phyloP scores from a whole-genome alignment of 1,140 invertebrate genomes.

The Drosophila auraria region DNA sequence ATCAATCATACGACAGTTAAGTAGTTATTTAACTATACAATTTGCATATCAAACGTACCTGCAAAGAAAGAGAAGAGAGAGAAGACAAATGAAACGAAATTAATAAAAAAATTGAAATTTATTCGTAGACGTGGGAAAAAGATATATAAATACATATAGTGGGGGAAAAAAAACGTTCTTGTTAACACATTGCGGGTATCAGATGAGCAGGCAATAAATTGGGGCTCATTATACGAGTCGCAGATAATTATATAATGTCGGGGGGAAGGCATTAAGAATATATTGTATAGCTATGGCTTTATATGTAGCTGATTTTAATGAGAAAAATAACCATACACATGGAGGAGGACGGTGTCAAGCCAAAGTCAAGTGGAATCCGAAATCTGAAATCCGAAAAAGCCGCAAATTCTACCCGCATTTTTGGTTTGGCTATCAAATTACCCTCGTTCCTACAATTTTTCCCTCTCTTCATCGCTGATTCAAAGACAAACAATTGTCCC shows the following conservation, averaged over 20 bases:
- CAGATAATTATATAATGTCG: slow-evolving; percentile 53
- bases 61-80: slow-evolving; percentile 31
- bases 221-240: slow-evolving; percentile 25
- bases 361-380: slow-evolving; percentile 42
- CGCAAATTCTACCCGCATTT: slow-evolving; percentile 68
- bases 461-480: neutral
- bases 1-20: slow-evolving; percentile 65
- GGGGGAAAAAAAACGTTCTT: slow-evolving; percentile 26
- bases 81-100: slow-evolving; percentile 51
- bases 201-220: slow-evolving; percentile 54
- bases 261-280: slow-evolving; percentile 27
- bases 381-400: slow-evolving; percentile 55
- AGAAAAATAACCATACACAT: slow-evolving; percentile 17
- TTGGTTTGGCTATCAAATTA: slow-evolving; percentile 71
- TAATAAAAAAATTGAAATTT: slow-evolving; percentile 54
- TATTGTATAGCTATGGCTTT: slow-evolving; percentile 17
- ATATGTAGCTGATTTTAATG: slow-evolving; percentile 45
- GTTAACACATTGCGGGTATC: slow-evolving; percentile 50
- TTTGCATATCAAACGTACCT: slow-evolving; percentile 69
- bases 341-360: too few species aligned
- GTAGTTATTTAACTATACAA: slow-evolving; percentile 34
- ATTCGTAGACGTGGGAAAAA: slow-evolving; percentile 51
- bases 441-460: slow-evolving; percentile 14
- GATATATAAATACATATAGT: slow-evolving; percentile 16
- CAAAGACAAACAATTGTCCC: slow-evolving; percentile 59